Evolutionary conservation across 2,797 vertebrate species (phyloP), one percentile per base, ranked within the genome.

Genomic region (Danio kyathit): DNA sequence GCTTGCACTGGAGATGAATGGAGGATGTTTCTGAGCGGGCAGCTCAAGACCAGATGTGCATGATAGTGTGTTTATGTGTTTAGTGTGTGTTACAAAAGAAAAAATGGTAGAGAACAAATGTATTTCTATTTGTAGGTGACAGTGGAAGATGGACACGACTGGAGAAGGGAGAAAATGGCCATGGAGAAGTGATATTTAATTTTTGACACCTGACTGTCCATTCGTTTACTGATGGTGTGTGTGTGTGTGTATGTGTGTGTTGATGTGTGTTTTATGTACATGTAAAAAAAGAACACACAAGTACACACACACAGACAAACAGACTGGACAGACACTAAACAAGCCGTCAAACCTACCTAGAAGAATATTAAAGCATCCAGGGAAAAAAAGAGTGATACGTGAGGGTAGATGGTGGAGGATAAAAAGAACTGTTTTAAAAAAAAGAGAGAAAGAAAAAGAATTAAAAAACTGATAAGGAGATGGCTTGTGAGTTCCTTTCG

Each of bases 321-420:
- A 93, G 91, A 92, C 90, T 69, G 91, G 93, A 94, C 92, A 92
- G 92, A 95, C 94, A 95, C 93, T 94, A 93, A 95, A 94, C 91
- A 51, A 82, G 93, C 90, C 88, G 83, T 94, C 92, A 93, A 83
- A 95, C 94, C 94, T 95, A 95, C 94, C 94, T 95, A 95, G 94
- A 91, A 88, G 92, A 90, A 94, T 88, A 94, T 93, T 93, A 91
- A 92, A 94, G 93, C 92, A 89, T 95, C 94, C 93, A 87, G 88
- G 88, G 92, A 92, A 91, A 93, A 89, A 94, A 92, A 86, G 64
- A 86, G 79, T 87, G 81, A 86, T 43, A 69, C 71, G 76, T 74
- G 74, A 76, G 73, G 82, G 66, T 64, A 85, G 79, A 82, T 63
- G 72, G 79, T 85, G 86, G 75, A 85, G 75, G 78, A 81, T 79